Evolutionary conservation across 2,888 invertebrate species (phyloP), one percentile per base, ranked within the genome.

Genomic region (Dioctria rufipes): DNA sequence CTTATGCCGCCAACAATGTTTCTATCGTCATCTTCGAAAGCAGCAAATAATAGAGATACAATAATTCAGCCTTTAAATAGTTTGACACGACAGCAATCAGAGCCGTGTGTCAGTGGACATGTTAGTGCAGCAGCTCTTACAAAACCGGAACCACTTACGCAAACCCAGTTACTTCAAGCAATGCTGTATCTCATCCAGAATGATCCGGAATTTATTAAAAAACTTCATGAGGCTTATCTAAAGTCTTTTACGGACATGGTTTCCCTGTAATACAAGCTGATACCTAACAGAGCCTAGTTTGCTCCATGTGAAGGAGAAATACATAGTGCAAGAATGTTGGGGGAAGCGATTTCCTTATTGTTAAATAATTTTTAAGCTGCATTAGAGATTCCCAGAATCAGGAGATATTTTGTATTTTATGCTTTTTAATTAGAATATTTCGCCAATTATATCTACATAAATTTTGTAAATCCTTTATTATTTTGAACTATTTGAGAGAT

Each of bases 211-310:
- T 98, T 98, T 90, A 93, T 96, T 51, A 94, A 93, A 86, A 96
- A 95, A 89, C 90, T 98, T 83, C 97, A 98, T 87, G 96, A 97
- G 90, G 97, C 96, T 79, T 98, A 98, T 88, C 94, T 97, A 25
- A 95, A 96, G 89, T 95, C 95, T 49, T 94, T 95, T 86, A 92
- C 94, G 86, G 94, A 95, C 83, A 89, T 91, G 85, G 88, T 91
- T 11, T 90, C 90, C 0, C 83, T 82, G 43, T 82, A 82, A 82
- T 63, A 65, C 43, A 75, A 13, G 60, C 40, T 75, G 42, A 13
- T n/a, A 43, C n/a, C 39, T 65, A 8, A 65, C 65, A 25, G 40
- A 40, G 37, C 11, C 25, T 40, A 40, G 39, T 39, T 25, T 40
- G 37, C 5, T 13, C 11, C 58, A 5, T 58, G 25, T 25, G 54